Evolutionary conservation across 2,797 vertebrate species (phyloP).

Genomic region (Lophotriccus pileatus): DNA sequence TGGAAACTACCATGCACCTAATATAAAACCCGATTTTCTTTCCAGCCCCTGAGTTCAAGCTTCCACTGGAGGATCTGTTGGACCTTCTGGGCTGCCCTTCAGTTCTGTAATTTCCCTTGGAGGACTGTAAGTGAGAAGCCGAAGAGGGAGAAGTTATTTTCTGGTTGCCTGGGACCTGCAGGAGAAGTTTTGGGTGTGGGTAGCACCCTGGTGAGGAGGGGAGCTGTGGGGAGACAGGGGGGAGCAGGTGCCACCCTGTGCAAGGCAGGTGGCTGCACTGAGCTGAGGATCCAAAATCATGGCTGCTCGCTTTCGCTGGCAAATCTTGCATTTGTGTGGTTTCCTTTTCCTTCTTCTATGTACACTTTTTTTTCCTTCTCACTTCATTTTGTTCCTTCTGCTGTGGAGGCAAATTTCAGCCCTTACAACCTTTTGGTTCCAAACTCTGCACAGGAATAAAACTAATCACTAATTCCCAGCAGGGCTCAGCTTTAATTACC

Average conservation of each 20-base stretch:
- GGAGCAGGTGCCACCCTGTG: neutral
- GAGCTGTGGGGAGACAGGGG: neutral
- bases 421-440: constrained; percentile 9
- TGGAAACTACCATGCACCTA: neutral
- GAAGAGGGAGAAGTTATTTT: neutral
- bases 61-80: neutral
- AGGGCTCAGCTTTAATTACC: constrained; percentile 19
- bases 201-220: neutral
- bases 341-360: constrained; percentile 46
- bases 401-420: neutral
- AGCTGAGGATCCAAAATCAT: constrained; percentile 26
- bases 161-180: neutral
- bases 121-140: neutral
- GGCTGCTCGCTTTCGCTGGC: neutral
- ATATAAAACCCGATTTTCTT: neutral
- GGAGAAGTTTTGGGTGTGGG: neutral
- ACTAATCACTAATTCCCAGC: neutral
- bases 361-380: neutral
- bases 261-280: neutral
- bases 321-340: constrained; percentile 53
- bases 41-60: neutral
- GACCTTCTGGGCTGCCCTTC: neutral
- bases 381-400: constrained; percentile 1
- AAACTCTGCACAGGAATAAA: neutral
- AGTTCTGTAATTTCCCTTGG: neutral